These are phyloP conservation scores for Synanthedon vespiformis DNA, from an alignment of 2,888 invertebrate genomes.

Conservation along the genomic window DNA sequence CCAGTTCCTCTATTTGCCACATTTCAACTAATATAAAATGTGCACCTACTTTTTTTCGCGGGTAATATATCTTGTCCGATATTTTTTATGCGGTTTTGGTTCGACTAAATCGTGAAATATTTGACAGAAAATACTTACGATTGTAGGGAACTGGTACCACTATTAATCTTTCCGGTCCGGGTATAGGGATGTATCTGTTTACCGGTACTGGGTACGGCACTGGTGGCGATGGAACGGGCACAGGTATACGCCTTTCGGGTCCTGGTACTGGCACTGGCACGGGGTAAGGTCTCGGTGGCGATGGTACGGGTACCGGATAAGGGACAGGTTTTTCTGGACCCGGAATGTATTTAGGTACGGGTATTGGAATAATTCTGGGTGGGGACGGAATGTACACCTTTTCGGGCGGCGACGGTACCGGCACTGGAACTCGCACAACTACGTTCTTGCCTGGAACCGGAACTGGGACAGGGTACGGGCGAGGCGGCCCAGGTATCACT, in stretches of 20 bases:
- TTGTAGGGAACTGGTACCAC: constrained; percentile 33
- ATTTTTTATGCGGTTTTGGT: no score
- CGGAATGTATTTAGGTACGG: constrained; percentile 10
- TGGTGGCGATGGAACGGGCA: not conserved
- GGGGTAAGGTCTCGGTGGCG: constrained; percentile 21
- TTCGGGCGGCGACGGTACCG: constrained; percentile 30
- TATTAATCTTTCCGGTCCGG: constrained; percentile 23
- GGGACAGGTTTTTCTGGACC: constrained; percentile 5
- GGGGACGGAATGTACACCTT: constrained; percentile 31
- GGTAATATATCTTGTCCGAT: no score
- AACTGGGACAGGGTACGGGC: constrained; percentile 43
- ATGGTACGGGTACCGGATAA: constrained; percentile 26
- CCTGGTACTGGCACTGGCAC: constrained; percentile 20
- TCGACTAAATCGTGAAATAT: no score
- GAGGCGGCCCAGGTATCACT: constrained; percentile 43
- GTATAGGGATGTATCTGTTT: constrained; percentile 31
- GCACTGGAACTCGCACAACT: constrained; percentile 35
- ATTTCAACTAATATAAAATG: no score
- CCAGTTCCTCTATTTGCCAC: no score
- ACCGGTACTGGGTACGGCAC: constrained; percentile 11
- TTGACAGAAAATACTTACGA: constrained; percentile 16
- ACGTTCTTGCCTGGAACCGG: constrained; percentile 29
- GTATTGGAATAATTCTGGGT: constrained; percentile 14
- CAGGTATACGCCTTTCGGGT: not conserved
- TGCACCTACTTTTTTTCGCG: no score